A percentile compares a stretch with the other conserved stretches of the same genome.
Evolutionary conservation across 2,797 vertebrate species (phyloP).

Genomic region (Schizopygopsis pylzovi): DNA sequence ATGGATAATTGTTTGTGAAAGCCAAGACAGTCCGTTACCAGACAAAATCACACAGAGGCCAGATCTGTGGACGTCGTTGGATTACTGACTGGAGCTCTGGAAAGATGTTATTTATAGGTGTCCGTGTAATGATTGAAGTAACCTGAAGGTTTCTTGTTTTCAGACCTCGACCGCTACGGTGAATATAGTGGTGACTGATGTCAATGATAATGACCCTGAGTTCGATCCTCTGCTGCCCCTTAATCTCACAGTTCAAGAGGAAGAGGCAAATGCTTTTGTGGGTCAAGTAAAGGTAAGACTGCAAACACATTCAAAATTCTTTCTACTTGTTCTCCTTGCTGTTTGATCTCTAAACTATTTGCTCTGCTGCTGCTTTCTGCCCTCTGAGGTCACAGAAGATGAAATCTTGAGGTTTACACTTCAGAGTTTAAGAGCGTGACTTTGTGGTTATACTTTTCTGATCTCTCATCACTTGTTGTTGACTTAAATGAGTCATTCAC

Average conservation of each 20-base stretch:
- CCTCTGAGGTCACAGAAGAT: conserved; percentile 5
- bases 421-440: conserved; percentile 18
- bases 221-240: conserved; percentile 87
- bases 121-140: neutral
- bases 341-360: neutral
- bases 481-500: neutral
- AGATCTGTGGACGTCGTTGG: neutral
- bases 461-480: neutral
- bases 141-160: conserved; percentile 59
- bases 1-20: conserved; percentile 59
- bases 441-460: conserved; percentile 6
- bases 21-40: conserved; percentile 43
- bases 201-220: conserved; percentile 94
- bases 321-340: neutral
- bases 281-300: conserved; percentile 91
- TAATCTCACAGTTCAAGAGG: conserved; percentile 91
- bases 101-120: neutral
- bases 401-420: neutral
- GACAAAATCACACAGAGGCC: conserved; percentile 20
- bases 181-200: conserved; percentile 91
- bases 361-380: neutral
- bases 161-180: conserved; percentile 92
- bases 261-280: conserved; percentile 88
- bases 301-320: conserved; percentile 9
- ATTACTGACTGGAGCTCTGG: neutral